A percentile compares a stretch with the other conserved stretches of the same genome.
phyloP scores from a whole-genome alignment of 2,797 vertebrate species.

The Morelia viridis region DNA sequence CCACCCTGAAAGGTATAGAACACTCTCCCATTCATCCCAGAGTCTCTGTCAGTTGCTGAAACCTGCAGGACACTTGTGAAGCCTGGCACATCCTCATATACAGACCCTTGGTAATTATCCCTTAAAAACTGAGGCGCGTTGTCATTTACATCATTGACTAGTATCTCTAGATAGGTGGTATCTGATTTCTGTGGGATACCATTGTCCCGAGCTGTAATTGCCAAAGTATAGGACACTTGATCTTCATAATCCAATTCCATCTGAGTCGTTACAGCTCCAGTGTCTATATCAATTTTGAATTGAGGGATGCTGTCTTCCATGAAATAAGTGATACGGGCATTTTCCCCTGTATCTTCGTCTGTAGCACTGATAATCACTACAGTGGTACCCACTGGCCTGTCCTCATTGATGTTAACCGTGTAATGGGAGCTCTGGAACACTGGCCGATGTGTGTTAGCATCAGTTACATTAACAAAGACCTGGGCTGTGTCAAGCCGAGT shows the following conservation, averaged over 20 bases:
- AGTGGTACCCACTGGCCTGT: constrained; percentile 84
- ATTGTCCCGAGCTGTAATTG: constrained; percentile 93
- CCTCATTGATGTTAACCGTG: constrained; percentile 90
- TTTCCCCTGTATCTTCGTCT: constrained; percentile 93
- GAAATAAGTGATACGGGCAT: constrained; percentile 91
- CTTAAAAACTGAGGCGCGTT: constrained; percentile 90
- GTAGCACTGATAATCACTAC: constrained; percentile 95
- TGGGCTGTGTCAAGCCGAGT: constrained; percentile 86
- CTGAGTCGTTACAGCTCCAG: constrained; percentile 89
- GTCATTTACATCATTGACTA: constrained; percentile 94
- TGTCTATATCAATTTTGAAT: constrained; percentile 87
- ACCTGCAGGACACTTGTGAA: constrained; percentile 94
- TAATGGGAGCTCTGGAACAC: constrained; percentile 99
- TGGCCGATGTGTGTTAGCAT: constrained; percentile 94
- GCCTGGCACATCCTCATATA: constrained; percentile 91
- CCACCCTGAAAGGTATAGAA: constrained; percentile 97
- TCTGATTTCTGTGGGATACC: constrained; percentile 97
- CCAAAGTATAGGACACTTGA: constrained; percentile 93
- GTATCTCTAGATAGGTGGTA: constrained; percentile 95
- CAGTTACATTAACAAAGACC: constrained; percentile 91
- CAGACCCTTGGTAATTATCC: constrained; percentile 85
- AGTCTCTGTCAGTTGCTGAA: constrained; percentile 91
- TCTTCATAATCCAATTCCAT: constrained; percentile 96
- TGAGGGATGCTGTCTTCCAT: constrained; percentile 99
- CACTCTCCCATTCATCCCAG: constrained; percentile 88